Evolutionary conservation across 2,888 invertebrate genomes (phyloP).

Genomic region (Cosmorhoe ocellata): DNA sequence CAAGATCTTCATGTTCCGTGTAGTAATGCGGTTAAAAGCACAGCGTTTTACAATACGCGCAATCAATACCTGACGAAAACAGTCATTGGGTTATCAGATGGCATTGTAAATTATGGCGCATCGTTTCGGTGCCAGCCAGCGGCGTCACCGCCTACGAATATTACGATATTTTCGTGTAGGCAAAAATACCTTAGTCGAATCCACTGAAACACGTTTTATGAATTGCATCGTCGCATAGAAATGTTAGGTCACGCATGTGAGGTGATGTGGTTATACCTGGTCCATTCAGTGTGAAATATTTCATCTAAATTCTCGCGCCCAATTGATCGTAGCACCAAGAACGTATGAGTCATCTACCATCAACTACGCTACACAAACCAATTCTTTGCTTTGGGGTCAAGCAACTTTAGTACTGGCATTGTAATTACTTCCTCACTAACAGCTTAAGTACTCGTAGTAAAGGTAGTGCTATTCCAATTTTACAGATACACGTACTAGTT

Average conservation of each 20-base stretch:
- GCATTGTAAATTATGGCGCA: slow-evolving; percentile 60
- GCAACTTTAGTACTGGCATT: slow-evolving; percentile 47
- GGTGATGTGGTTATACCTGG: neutral
- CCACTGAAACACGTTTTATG: slow-evolving; percentile 26
- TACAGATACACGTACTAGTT: slow-evolving; percentile 51
- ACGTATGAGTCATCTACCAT: slow-evolving; percentile 42
- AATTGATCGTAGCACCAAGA: slow-evolving; percentile 28
- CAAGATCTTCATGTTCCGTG: slow-evolving; percentile 36
- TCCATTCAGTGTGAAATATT: slow-evolving; percentile 17
- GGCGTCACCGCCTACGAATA: slow-evolving; percentile 59
- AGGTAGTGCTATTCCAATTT: slow-evolving; percentile 49
- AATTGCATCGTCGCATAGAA: slow-evolving; percentile 17
- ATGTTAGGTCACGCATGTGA: neutral
- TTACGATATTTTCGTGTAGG: slow-evolving; percentile 51
- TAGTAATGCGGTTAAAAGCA: too few species aligned
- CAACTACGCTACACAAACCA: slow-evolving; percentile 33
- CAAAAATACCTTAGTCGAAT: slow-evolving; percentile 25
- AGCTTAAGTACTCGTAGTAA: slow-evolving; percentile 30
- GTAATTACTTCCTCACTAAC: slow-evolving; percentile 59
- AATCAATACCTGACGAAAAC: slow-evolving; percentile 61
- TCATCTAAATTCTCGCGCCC: slow-evolving; percentile 30
- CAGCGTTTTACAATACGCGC: slow-evolving; percentile 39
- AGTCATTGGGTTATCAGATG: slow-evolving; percentile 62
- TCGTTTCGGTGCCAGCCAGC: slow-evolving; percentile 62
- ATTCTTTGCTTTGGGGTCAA: slow-evolving; percentile 51